Base-by-base conservation (phyloP, 2,888 invertebrate species). In the Neoitamus cyanurus region DNA sequence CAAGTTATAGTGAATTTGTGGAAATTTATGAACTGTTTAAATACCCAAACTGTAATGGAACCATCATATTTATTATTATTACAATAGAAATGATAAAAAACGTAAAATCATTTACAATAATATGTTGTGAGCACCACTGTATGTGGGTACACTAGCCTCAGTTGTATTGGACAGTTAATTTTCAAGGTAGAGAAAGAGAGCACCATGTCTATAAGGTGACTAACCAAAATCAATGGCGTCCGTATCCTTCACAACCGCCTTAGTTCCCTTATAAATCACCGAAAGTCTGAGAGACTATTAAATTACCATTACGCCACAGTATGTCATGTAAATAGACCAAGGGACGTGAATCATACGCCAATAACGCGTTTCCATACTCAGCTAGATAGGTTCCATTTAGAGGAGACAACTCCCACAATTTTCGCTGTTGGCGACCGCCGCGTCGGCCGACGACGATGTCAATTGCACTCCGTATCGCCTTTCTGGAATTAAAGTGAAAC, bases 401-500 rank as follows among this genome's bases (percentile, higher is more conserved):
- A 58, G 48, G 77, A 58, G 58, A 34, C 78, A 58, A 82, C 82
- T 82, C 82, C 82, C 69, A 82, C 82, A 68, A 82, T 69, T 82
- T 36, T 28, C 69, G 31, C 34, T 15, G 15, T 9, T 25, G 58
- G 9, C 58, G 58, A 58, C 25, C 58, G 58, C 58, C 58, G 58
- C n/a, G n/a, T 20, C 58, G 58, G 58, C 25, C 31, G 37, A 37
- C 31, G 4, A 25, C 68, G 69, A 82, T 20, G 82, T 82, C 82
- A 82, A 82, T 82, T 82, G 69, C 42, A 25, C 20, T 36, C 25
- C 13, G 69, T 69, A 68, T 82, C 82, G 82, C 82, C 37, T 69
- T 46, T 69, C 69, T 68, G 15, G 37, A 80, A 82, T 82, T 82
- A 82, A 80, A 82, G 82, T 69, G 82, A 82, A 69, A 82, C 82